Evolutionary conservation across 2,888 invertebrate species (phyloP), one percentile per base, ranked within the genome.

Genomic region (Troglohyphantes excavatus): DNA sequence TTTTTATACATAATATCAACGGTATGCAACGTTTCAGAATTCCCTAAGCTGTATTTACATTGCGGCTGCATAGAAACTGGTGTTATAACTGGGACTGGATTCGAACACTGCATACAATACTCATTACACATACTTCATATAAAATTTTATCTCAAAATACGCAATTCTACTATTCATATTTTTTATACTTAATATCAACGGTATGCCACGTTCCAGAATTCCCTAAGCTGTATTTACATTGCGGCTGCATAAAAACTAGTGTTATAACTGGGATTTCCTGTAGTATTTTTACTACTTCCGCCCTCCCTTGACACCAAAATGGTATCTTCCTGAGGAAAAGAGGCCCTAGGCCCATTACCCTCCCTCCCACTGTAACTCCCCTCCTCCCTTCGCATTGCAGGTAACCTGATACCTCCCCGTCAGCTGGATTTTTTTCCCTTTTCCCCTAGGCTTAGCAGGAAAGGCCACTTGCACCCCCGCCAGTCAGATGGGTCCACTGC

Each of bases 361-460:
- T 46, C 27, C 86, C 73, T 79, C 72, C 61, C 86, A 78, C 53
- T 19, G 61, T 81, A 26, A 21, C 81, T 81, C 87, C 76, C 86
- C 83, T 75, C 67, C 78, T 61, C 81, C 63, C 43, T 81, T 27
- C 76, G 46, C 76, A 68, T 76, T 73, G 75, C 88, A 89, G 88
- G 88, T 89, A 89, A 89, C 88, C 53, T 29, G 88, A 89, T 89
- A 82, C 88, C 82, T 75, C 61, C 59, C 82, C 75, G 88, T 89
- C 88, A 89, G 76, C 82, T 67, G 19, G 61, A 61, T 68, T 81
- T 87, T 86, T 87, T 87, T 76, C 63, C 33, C 63, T 29, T 23
- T 70, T 86, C 43, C 23, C 84, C 53, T 67, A 76, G n/a, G 72
- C 61, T 43, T n/a, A 39, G 43, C 61, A 27, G 75, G 26, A 75